These are phyloP conservation scores for Anastrepha obliqua DNA, from an alignment of 1,140 invertebrate species.

Conservation along the genomic window DNA sequence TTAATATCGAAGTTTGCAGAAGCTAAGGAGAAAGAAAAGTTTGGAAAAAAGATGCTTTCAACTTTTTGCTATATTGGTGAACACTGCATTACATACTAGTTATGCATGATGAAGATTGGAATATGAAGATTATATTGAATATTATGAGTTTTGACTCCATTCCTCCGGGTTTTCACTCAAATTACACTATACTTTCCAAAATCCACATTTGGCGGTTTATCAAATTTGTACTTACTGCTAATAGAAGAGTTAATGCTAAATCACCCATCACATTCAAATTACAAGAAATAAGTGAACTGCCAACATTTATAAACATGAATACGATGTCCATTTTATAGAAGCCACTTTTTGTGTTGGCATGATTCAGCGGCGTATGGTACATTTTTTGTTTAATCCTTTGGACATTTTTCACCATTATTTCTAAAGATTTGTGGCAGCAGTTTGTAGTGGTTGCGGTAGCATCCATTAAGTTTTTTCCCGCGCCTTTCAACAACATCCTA, in stretches of 20 bases:
- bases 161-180: no score
- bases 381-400: neutral
- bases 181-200: no score
- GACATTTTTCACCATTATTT: conserved; percentile 20
- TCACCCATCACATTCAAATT: neutral
- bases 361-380: neutral
- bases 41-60: no score
- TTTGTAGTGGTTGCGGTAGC: neutral
- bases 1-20: no score
- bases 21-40: no score
- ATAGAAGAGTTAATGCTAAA: neutral
- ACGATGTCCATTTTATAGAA: neutral
- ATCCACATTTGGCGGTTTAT: neutral
- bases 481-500: neutral
- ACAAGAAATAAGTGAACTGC: neutral
- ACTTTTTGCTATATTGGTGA: no score
- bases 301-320: conserved; percentile 22
- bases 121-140: no score
- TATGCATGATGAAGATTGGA: no score
- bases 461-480: conserved; percentile 17
- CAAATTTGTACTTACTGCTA: neutral
- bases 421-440: conserved; percentile 27
- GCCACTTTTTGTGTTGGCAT: neutral
- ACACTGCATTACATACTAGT: no score
- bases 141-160: no score